Base-by-base conservation (phyloP, 1,140 invertebrate genomes). In the Bombus fervidus region DNA sequence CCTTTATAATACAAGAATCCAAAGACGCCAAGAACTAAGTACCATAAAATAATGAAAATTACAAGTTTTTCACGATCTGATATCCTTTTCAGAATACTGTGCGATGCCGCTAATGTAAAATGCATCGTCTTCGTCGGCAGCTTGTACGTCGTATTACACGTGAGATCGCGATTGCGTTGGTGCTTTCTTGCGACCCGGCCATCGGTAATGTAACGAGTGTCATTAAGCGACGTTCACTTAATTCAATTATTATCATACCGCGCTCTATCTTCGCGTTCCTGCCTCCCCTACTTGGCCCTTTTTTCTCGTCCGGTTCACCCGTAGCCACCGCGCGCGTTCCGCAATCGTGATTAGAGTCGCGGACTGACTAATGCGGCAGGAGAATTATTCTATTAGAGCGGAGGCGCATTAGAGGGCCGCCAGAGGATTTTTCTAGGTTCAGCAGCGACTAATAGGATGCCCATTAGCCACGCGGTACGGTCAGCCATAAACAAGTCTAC, bases 331-430 rank as follows among this genome's bases (percentile, higher is more conserved):
- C 72, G 81, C 86, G 83, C 83, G 84, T 89, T 89, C 89, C 81
- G 88, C 88, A 86, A 90, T 90, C 89, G 73, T 75, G 89, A 90
- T 89, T 90, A 89, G 87, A 89, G 81, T 34, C 89, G 64, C 64
- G 84, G 81, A 43, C 88, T 89, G 88, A 89, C 89, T 90, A 90
- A 90, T 90, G 89, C 89, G 75, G 64, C 85, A 64, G 64, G 78
- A 37, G 88, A 89, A 90, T 90, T 90, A 90, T 90, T 90, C 88
- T 89, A 89, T 90, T 87, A 89, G 85, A 89, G 89, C 77, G 88
- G 43, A 89, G 85, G 69, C 72, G 81, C 88, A 89, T 90, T 89
- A 89, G 88, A 81, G 88, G 68, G 37, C 71, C 74, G 75, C 53
- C 53, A 25, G 74, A 83, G 69, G 77, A 82, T 88, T 89, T 87